Percentiles rank a stretch among this genome's conserved stretches.
Conservation (phyloP, 2,113 vertebrate genomes). For the Percopsis transmontana region DNA sequence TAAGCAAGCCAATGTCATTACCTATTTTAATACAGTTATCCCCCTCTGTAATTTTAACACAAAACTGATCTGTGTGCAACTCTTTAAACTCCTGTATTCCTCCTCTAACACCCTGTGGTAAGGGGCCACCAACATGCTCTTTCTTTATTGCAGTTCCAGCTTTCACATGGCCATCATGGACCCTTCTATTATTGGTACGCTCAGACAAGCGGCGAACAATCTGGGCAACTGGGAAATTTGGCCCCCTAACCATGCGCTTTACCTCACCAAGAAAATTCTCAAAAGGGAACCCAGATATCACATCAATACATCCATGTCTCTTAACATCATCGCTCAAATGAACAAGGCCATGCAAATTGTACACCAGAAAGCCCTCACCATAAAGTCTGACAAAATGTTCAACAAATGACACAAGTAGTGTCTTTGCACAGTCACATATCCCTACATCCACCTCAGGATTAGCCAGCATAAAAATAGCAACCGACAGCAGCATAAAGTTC, state of each 20-base stretch:
- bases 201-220: no score
- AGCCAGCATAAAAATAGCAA: constrained; percentile 19
- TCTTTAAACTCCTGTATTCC: no score
- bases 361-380: constrained; percentile 18
- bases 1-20: not conserved
- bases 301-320: constrained; percentile 9
- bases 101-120: no score
- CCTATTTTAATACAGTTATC: constrained; percentile 9
- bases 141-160: no score
- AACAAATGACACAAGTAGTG: constrained; percentile 2
- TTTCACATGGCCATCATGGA: no score
- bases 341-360: constrained; percentile 28
- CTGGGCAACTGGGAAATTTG: no score
- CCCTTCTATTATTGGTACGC: no score
- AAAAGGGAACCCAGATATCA: constrained; percentile 22
- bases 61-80: not conserved
- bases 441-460: constrained; percentile 12
- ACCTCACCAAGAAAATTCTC: constrained; percentile 8
- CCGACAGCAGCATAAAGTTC: constrained; percentile 34
- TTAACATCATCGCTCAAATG: constrained; percentile 31
- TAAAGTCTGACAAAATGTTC: constrained; percentile 27
- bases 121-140: no score
- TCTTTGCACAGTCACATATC: constrained; percentile 17
- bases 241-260: constrained; percentile 10
- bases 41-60: constrained; percentile 8